A percentile compares a stretch with the other conserved stretches of the same genome.
These are phyloP conservation scores for Ditula angustiorana DNA, from an alignment of 2,888 invertebrate species.

Conservation along the genomic window DNA sequence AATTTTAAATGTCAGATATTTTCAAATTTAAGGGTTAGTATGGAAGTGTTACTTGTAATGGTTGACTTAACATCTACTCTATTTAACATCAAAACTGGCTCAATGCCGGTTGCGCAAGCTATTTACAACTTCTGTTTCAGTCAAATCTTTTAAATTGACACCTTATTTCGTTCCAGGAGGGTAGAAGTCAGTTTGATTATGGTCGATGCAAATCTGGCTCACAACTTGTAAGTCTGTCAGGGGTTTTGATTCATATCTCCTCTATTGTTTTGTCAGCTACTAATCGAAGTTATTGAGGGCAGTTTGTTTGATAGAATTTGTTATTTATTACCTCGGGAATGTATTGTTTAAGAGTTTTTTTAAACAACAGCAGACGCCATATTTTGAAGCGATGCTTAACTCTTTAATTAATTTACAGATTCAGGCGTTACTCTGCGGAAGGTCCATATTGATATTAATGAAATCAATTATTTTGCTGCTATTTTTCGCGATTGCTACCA, in stretches of 20 bases:
- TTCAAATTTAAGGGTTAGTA: too few species aligned
- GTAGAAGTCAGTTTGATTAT: conserved; percentile 34
- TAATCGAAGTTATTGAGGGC: conserved; percentile 34
- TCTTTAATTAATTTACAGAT: too few species aligned
- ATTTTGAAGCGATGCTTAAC: background rate
- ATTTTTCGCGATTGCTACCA: too few species aligned
- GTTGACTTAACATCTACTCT: conserved; percentile 18
- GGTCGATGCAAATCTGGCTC: conserved; percentile 29
- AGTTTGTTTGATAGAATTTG: conserved; percentile 11
- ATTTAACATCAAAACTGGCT: conserved; percentile 21
- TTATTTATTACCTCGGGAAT: background rate
- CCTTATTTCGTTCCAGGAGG: conserved; percentile 37
- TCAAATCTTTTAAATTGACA: background rate
- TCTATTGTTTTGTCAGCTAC: conserved; percentile 53
- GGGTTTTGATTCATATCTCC: conserved; percentile 57
- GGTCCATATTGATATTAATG: too few species aligned
- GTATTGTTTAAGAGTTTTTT: background rate
- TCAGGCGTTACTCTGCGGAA: too few species aligned
- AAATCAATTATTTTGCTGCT: too few species aligned
- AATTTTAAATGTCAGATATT: too few species aligned
- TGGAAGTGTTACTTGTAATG: too few species aligned
- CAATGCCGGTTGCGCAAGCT: background rate
- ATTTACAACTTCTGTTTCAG: conserved; percentile 4
- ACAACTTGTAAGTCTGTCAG: conserved; percentile 13
- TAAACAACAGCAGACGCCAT: too few species aligned